Evolutionary conservation across 2,888 invertebrate genomes (phyloP).

Genomic region (Crematogaster levior): DNA sequence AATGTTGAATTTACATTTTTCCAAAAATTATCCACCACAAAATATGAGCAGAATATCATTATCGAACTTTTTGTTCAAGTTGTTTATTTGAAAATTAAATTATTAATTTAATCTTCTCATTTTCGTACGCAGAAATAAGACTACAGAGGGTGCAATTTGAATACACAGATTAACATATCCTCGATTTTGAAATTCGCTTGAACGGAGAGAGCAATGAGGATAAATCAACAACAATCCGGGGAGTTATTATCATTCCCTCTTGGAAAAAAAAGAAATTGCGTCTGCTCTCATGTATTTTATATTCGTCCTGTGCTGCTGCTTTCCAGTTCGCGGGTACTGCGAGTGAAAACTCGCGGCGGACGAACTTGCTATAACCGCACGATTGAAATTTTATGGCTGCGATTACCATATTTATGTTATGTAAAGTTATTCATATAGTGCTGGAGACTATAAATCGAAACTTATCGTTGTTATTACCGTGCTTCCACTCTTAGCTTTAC

Average conservation of each 20-base stretch:
- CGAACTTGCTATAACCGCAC: constrained; percentile 51
- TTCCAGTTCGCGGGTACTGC: constrained; percentile 43
- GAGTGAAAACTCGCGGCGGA: constrained; percentile 46
- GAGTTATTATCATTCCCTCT: constrained; percentile 4
- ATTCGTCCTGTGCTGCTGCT: constrained; percentile 43
- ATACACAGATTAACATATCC: not conserved
- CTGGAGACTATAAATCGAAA: constrained; percentile 56
- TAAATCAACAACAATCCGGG: constrained; percentile 40
- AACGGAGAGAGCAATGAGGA: constrained; percentile 6
- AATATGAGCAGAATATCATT: not conserved
- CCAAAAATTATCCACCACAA: not conserved
- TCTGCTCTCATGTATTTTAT: constrained; percentile 46
- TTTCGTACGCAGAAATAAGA: not conserved
- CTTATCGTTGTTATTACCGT: constrained; percentile 55
- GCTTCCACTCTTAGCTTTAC: constrained; percentile 40
- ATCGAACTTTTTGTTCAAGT: not conserved
- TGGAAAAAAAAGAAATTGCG: constrained; percentile 22
- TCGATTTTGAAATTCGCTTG: constrained; percentile 2
- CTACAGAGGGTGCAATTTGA: not conserved
- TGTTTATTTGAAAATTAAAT: not conserved
- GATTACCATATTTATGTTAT: constrained; percentile 55
- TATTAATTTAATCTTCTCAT: not conserved
- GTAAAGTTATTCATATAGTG: constrained; percentile 56
- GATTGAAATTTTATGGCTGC: constrained; percentile 55
- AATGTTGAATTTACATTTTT: constrained; percentile 12